Base-by-base conservation (phyloP, 2,797 vertebrate genomes). In the Halcyon smyrnensis region DNA sequence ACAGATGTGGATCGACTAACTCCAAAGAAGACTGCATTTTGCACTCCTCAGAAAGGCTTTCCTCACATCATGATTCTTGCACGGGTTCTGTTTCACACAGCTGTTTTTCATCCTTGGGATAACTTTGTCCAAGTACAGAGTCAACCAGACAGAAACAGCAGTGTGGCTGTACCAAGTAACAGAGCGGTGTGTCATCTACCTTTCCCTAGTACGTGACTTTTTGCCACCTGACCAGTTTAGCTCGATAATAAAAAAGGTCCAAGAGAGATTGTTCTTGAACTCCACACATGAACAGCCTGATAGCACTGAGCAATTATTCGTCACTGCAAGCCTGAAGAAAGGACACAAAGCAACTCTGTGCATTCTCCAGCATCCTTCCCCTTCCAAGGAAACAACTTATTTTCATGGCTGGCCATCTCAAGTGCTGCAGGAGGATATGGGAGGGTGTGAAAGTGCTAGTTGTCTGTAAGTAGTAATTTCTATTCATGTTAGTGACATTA, bases 71-170 rank as follows among this genome's bases (percentile, higher is more conserved):
- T 67, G 88, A 93, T 84, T 90, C 93, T 90, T 84, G 70, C 86
- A 84, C 56, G 94, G 94, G 92, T 94, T 95, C 80, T 79, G 90
- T 95, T 96, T 97, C 95, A 93, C 77, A 84, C 96, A 97, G 95
- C 93, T 97, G 96, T 57, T 96, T 97, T 95, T 93, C 88, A 97
- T 97, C 95, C 86, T 62, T 95, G 93, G 95, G 32, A 59, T 96
- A 63, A 95, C 56, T 95, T 87, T 80, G 86, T 96, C 84, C 90
- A 87, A 70, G 81, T 39, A 21, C 43, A 67, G 86, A 95, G 84
- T 68, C 59, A 7, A 79, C 25, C 56, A 74, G 90, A 92, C 77
- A 93, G 75, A 79, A 96, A 86, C 48, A 87, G 93, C 93, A 82
- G 86, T 48, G 48, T 8, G 28, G 74, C 41, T 87, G 39, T 57